Evolutionary conservation across 2,888 invertebrate genomes (phyloP), one percentile per base, ranked within the genome.

Genomic region (Hirtodrosophila cameraria): DNA sequence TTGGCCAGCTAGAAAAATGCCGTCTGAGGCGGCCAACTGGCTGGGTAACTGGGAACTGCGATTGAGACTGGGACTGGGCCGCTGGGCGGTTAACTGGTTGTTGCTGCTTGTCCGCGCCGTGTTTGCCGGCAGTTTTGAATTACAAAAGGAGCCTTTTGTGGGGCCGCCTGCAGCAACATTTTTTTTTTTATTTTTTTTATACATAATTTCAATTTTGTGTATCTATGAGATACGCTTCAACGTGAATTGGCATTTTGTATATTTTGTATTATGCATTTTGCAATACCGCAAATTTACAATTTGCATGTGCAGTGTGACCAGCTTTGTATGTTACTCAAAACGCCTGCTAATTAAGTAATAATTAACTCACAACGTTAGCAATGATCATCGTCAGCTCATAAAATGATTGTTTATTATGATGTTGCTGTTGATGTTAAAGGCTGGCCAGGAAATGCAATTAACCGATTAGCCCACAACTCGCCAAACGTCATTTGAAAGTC

Each of bases 391-490:
- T 50, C n/a, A n/a, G n/a, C n/a, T n/a, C n/a, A n/a, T n/a, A n/a
- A 58, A 75, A 41, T 48, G 43, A 18, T 39, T n/a, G 28, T 38
- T 28, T 20, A 41, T 31, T 23, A 43, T 49, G 48, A 39, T 30
- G 63, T 33, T 36, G 33, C 9, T 11, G 45, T 27, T 50, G 36
- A 43, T 33, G 54, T 60, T 70, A 65, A 71, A 43, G 52, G 48
- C 33, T 61, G 57, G 63, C 42, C 85, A 85, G 87, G 87, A 86
- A 82, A 85, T 85, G 85, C 85, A 86, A 86, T 82, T 86, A 82
- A 86, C 85, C 80, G 85, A 80, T 80, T 80, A 85, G 82, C 80
- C 82, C 87, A 85, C 85, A 86, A 85, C 36, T 64, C 58, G 49
- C 52, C 61, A 54, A 70, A 64, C 64, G 60, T 57, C 45, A 78